These are phyloP conservation scores for Aphyosemion australe DNA, from an alignment of 2,113 vertebrate species.

Conservation along the genomic window DNA sequence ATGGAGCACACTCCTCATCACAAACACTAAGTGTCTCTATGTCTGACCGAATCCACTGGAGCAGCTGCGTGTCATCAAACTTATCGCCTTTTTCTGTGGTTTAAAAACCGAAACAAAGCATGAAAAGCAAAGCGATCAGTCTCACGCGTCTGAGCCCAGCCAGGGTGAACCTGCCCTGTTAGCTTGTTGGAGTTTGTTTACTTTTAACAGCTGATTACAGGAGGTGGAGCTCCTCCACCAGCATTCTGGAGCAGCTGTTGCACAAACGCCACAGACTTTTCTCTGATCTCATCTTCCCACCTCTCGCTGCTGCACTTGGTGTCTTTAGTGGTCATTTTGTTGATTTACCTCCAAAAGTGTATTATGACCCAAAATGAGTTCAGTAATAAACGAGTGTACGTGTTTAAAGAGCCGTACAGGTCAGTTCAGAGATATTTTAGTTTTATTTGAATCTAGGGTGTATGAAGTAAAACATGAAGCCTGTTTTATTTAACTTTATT, in stretches of 20 bases:
- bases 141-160: not conserved
- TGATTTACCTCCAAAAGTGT: not conserved
- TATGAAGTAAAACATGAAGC: slow-evolving; percentile 51
- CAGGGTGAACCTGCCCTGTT: not conserved
- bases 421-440: slow-evolving; percentile 36
- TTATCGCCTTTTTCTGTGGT: not conserved
- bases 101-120: not conserved
- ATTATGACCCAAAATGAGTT: not conserved
- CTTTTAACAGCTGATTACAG: slow-evolving; percentile 10
- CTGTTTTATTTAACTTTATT: slow-evolving; percentile 43
- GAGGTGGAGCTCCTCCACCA: slow-evolving; percentile 1
- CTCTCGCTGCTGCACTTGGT: not conserved
- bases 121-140: not conserved
- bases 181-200: not conserved
- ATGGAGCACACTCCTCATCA: not conserved
- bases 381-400: no score
- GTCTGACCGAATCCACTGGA: not conserved
- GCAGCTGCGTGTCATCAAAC: not conserved
- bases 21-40: not conserved
- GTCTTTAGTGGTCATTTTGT: not conserved
- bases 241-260: not conserved
- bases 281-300: not conserved
- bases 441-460: slow-evolving; percentile 44
- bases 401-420: not conserved
- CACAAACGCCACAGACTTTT: not conserved